Percentiles rank a stretch among this genome's conserved stretches.
Evolutionary conservation across 2,888 invertebrate species (phyloP).

Genomic region (Odontomyia ornata): DNA sequence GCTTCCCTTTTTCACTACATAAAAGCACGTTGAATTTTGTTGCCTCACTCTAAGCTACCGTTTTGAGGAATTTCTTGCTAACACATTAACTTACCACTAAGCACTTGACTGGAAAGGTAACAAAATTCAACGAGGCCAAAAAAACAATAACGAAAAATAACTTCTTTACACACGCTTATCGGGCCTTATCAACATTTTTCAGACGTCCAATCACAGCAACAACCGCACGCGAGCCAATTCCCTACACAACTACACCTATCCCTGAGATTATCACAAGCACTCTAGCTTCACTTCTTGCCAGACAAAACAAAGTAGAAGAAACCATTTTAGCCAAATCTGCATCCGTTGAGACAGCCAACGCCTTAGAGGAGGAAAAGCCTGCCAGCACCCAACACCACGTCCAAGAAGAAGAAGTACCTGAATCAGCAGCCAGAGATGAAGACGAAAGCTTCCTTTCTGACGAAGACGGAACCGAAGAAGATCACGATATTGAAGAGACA

Average conservation of each 20-base stretch:
- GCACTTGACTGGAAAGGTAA: neutral
- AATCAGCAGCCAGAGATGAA: constrained; percentile 35
- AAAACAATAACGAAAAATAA: neutral
- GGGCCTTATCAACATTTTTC: constrained; percentile 35
- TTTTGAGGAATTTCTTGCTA: neutral
- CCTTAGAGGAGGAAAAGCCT: constrained; percentile 49
- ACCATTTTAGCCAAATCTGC: neutral
- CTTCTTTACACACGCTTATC: neutral
- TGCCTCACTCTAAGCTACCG: neutral
- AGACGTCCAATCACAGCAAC: constrained; percentile 62
- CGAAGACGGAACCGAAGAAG: constrained; percentile 45
- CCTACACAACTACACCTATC: constrained; percentile 58
- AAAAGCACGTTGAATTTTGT: neutral
- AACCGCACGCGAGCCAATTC: constrained; percentile 56
- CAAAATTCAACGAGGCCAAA: neutral
- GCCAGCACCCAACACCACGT: neutral
- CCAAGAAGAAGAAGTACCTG: constrained; percentile 38
- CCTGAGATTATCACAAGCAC: constrained; percentile 58
- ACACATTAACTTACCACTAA: neutral
- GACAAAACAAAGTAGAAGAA: constrained; percentile 26
- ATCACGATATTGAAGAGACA: constrained; percentile 50
- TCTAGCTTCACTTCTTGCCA: constrained; percentile 52
- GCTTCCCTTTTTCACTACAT: constrained; percentile 48
- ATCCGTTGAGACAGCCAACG: constrained; percentile 25
- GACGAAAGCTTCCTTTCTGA: constrained; percentile 33